Evolutionary conservation across 1,140 invertebrate species (phyloP), one percentile per base, ranked within the genome.

Genomic region (Sesamia nonagrioides): DNA sequence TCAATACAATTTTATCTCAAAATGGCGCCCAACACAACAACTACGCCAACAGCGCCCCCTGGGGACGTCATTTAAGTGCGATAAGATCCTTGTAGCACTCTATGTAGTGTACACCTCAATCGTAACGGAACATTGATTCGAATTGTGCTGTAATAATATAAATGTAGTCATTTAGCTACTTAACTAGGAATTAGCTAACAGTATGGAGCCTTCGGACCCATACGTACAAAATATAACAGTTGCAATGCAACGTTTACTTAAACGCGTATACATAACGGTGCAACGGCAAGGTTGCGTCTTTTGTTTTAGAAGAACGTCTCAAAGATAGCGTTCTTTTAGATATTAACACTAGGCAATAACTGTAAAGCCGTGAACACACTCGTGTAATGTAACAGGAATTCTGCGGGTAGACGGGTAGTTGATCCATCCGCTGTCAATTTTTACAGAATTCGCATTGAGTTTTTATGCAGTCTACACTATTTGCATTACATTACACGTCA

Each of bases 151-250:
- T 75, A 60, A 27, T 61, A 18, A 13, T 33, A 50, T 27, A 66
- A 66, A 8, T 66, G 61, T 68, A 54, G 27, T 21, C 18, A 68
- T 77, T 77, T 54, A 77, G 27, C 48, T 77, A 77, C 33, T 77
- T 8, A 76, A 35, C 60, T 77, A 77, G 61, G 7, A 77, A 66
- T 77, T 77, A 77, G 48, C 74, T 77, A 77, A 77, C 74, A 75
- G 17, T 58, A 76, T 60, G 73, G 60, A 11, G 60, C 56, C 56
- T 63, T 76, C 17, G 40, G 71, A 45, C 18, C 54, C 52, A 60
- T 37, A 76, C 73, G 7, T 35, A 63, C 52, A 71, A 50, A 50
- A 50, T 73, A 42, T 42, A 68, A 48, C 9, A 48, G 60, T 50
- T 63, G 73, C 73, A n/a, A 45, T 13, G 58, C 58, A 63, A 61